Conservation (phyloP, 2,797 vertebrate species). For the Liasis olivaceus region DNA sequence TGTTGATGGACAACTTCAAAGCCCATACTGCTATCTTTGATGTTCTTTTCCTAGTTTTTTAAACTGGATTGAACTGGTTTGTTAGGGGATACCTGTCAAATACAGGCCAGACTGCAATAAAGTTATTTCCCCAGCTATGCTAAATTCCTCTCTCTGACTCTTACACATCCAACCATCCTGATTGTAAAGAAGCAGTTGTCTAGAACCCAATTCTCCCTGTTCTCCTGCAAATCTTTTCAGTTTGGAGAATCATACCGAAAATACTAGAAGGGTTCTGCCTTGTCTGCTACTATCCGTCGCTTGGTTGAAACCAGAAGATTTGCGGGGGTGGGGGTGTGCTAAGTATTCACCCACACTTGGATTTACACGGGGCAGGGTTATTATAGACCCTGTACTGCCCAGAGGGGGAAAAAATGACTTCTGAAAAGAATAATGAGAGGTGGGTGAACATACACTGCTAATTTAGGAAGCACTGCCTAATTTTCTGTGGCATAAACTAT, state of each 20-base stretch:
- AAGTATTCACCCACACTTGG: not conserved
- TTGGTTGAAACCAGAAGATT: not conserved
- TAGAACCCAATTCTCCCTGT: not conserved
- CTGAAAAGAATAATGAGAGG: constrained; percentile 3
- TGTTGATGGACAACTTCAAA: no score
- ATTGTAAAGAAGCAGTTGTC: not conserved
- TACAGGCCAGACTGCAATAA: not conserved
- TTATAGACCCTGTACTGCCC: not conserved
- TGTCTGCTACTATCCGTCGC: not conserved
- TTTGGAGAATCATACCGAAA: not conserved
- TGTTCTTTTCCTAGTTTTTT: no score
- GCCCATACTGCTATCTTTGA: no score
- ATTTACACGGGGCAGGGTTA: not conserved
- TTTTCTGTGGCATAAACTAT: constrained; percentile 6
- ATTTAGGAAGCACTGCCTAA: constrained; percentile 20
- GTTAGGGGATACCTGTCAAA: not conserved
- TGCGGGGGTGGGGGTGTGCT: not conserved
- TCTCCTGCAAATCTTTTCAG: not conserved
- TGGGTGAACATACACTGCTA: constrained; percentile 7
- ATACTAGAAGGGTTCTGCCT: not conserved
- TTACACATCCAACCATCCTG: not conserved
- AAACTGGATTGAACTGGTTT: not conserved
- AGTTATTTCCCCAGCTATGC: not conserved
- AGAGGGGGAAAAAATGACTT: not conserved
- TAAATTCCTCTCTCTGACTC: no score